Base-by-base conservation (phyloP, 2,888 invertebrate genomes). In the Temnothorax rugatulus region DNA sequence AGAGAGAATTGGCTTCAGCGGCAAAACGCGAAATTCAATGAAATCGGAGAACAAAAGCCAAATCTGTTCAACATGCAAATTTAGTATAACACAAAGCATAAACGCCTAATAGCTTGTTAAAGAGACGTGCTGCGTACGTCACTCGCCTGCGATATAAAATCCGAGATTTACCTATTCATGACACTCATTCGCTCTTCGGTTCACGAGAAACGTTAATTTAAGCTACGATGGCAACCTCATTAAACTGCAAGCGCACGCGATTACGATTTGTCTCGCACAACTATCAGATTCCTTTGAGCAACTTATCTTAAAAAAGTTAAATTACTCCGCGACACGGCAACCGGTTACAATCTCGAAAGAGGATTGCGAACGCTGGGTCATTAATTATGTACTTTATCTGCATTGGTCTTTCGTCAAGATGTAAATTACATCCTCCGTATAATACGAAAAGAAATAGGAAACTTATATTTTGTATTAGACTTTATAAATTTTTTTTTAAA, bases 311-410 rank as follows among this genome's bases (percentile, higher is more conserved):
- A 68, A 52, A 79, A 81, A 59, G 73, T 59, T 79, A 61, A 59
- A 79, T 79, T 79, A 79, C 57, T 71, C 4, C 9, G 18, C 44
- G 44, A 69, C 44, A 44, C 57, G 34, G 21, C 77, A 59, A 34
- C 79, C 44, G 34, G 71, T 34, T 34, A 25, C 59, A 59, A 81
- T 71, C 79, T 81, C 7, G 21, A 38, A 5, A 81, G 25, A 81
- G 59, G 38, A 81, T 59, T 59, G 71, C 71, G 21, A 69, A 59
- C 25, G 38, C 34, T 18, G 34, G 47, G 25, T 50, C 73, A 81
- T 81, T 81, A 81, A 81, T 81, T 81, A 61, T 81, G 59, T 47
- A 13, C 59, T 79, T 59, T 59, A 79, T 59, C 79, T n/a, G 47
- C 47, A 79, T 59, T 25, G 73, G 59, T 71, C 50, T 76, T 50